A percentile compares a stretch with the other conserved stretches of the same genome.
These are phyloP conservation scores for Channa argus DNA, from an alignment of 2,113 vertebrate species.

Conservation along the genomic window DNA sequence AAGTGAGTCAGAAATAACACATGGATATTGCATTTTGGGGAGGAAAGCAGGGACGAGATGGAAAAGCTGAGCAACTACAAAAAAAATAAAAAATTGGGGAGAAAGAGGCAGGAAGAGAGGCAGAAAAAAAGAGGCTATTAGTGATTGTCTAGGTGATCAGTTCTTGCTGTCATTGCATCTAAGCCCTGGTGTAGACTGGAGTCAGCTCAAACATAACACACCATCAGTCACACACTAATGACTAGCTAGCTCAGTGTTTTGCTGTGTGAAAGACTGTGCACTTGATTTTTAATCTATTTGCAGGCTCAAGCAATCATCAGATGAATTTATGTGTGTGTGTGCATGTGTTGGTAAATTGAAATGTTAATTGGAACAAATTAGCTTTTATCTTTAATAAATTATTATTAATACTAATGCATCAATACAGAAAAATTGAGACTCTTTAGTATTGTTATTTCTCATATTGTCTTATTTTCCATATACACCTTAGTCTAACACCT, in stretches of 20 bases:
- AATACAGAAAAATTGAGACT: background rate
- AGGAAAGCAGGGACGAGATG: background rate
- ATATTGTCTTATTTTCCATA: background rate
- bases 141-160: constrained; percentile 41
- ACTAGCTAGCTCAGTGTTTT: constrained; percentile 32
- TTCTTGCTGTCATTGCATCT: constrained; percentile 45
- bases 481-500: background rate
- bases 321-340: constrained; percentile 1
- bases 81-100: constrained; percentile 19
- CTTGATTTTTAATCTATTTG: constrained; percentile 19
- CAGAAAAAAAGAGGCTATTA: constrained; percentile 12
- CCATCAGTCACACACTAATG: constrained; percentile 63
- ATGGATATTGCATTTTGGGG: constrained; percentile 28
- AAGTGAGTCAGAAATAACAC: constrained; percentile 29
- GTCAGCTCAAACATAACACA: constrained; percentile 55
- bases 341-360: background rate
- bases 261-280: background rate
- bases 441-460: background rate
- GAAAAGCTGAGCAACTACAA: background rate
- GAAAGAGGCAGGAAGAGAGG: constrained; percentile 14
- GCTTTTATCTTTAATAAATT: background rate
- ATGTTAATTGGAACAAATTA: constrained; percentile 18
- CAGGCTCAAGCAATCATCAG: constrained; percentile 23
- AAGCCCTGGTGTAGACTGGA: constrained; percentile 38
- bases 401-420: background rate